Conservation (phyloP, 1,140 invertebrate genomes). For the Aphidius ervi region DNA sequence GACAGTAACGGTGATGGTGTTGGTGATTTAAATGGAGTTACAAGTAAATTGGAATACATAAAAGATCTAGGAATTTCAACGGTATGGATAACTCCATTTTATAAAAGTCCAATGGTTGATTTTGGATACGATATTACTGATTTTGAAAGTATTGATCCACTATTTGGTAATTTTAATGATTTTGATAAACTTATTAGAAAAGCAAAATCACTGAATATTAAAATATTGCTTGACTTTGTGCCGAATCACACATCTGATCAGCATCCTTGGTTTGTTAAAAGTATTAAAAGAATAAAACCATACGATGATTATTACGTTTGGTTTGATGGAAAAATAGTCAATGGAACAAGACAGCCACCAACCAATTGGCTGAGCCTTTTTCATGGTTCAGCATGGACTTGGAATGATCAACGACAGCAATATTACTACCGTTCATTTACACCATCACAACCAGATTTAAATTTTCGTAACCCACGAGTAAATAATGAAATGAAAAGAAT, state of each 20-base stretch:
- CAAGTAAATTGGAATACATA: slow-evolving; percentile 26
- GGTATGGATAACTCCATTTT: slow-evolving; percentile 54
- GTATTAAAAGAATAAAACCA: slow-evolving; percentile 51
- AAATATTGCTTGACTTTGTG: slow-evolving; percentile 69
- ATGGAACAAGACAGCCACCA: slow-evolving; percentile 31
- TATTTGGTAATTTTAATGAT: slow-evolving; percentile 53
- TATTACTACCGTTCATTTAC: slow-evolving; percentile 63
- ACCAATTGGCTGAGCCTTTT: slow-evolving; percentile 47
- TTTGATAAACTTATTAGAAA: slow-evolving; percentile 45
- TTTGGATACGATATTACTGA: slow-evolving; percentile 50
- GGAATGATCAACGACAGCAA: slow-evolving; percentile 52
- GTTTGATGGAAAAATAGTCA: slow-evolving; percentile 54
- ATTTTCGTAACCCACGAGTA: slow-evolving; percentile 60
- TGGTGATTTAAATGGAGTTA: slow-evolving; percentile 63
- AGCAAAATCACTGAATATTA: slow-evolving; percentile 46
- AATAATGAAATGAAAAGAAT: slow-evolving; percentile 58
- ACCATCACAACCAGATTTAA: slow-evolving; percentile 64
- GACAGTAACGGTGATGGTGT: slow-evolving; percentile 74
- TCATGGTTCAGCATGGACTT: slow-evolving; percentile 56
- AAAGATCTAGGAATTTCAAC: slow-evolving; percentile 42
- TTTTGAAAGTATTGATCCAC: slow-evolving; percentile 47
- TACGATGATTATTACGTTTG: slow-evolving; percentile 71
- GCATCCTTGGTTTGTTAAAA: slow-evolving; percentile 68
- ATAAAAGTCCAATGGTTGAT: slow-evolving; percentile 49
- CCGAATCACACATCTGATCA: slow-evolving; percentile 69